These are phyloP conservation scores for Campaea margaritaria DNA, from an alignment of 2,888 invertebrate genomes.

Conservation along the genomic window DNA sequence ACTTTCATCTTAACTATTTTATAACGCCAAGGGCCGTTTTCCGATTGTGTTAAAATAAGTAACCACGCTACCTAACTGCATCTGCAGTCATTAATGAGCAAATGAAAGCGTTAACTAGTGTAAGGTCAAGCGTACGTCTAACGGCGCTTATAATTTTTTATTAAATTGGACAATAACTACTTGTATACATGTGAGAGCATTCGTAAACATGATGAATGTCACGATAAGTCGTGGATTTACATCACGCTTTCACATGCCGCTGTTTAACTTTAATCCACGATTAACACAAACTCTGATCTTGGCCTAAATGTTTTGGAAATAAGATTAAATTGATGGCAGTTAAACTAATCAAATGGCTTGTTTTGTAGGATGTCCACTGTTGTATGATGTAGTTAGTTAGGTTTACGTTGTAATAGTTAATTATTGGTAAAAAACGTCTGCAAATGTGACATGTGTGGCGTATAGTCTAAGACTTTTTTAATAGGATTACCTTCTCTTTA, in stretches of 20 bases:
- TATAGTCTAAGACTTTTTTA: too few species aligned
- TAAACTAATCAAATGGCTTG: too few species aligned
- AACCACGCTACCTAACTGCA: slow-evolving; percentile 16
- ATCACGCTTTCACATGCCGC: slow-evolving; percentile 44
- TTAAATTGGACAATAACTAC: slow-evolving; percentile 43
- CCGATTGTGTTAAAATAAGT: slow-evolving; percentile 15
- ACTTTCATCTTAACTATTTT: not conserved
- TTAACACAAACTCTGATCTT: slow-evolving; percentile 4
- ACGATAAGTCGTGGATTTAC: slow-evolving; percentile 60
- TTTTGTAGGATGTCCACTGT: too few species aligned
- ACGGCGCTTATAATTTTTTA: slow-evolving; percentile 45
- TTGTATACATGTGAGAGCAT: slow-evolving; percentile 42
- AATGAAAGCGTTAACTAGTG: slow-evolving; percentile 38
- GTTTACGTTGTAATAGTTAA: too few species aligned
- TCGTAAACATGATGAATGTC: slow-evolving; percentile 41
- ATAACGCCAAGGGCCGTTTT: slow-evolving; percentile 3
- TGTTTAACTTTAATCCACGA: slow-evolving; percentile 9
- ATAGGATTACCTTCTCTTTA: too few species aligned
- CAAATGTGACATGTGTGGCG: too few species aligned
- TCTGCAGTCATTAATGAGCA: slow-evolving; percentile 31
- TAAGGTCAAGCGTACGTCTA: slow-evolving; percentile 46
- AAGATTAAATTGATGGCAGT: not conserved
- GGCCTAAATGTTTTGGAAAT: slow-evolving; percentile 9
- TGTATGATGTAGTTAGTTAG: too few species aligned
- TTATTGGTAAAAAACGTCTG: too few species aligned